Percentiles rank a stretch among this genome's conserved stretches.
These are phyloP conservation scores for Dorcus hopei DNA, from an alignment of 2,888 invertebrate species.

Conservation along the genomic window DNA sequence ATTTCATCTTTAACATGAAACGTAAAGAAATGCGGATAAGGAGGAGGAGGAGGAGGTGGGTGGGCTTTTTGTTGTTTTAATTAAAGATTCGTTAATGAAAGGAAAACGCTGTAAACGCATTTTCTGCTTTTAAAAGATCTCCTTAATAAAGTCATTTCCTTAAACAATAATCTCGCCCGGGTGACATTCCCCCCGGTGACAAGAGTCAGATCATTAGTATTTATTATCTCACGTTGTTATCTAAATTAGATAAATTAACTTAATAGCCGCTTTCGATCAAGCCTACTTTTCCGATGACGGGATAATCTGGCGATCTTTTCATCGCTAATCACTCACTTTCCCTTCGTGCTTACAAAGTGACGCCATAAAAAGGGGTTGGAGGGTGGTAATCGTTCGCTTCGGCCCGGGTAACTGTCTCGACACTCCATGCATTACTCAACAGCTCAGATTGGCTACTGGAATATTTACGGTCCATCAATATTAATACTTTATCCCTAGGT, in stretches of 20 bases:
- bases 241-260: constrained; percentile 20
- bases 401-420: constrained; percentile 22
- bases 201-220: not conserved
- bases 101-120: too few relatives aligned
- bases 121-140: too few relatives aligned
- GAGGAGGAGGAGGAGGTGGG: too few relatives aligned
- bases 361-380: constrained; percentile 22
- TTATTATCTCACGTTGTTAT: constrained; percentile 2
- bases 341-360: constrained; percentile 23
- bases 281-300: constrained; percentile 18
- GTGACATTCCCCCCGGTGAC: too few relatives aligned
- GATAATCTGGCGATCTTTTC: constrained; percentile 24
- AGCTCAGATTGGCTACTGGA: constrained; percentile 47
- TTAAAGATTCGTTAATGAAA: too few relatives aligned
- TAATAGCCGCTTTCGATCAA: constrained; percentile 25
- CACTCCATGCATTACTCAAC: constrained; percentile 43
- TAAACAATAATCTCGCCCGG: too few relatives aligned
- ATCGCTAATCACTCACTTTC: constrained; percentile 22
- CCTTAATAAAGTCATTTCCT: too few relatives aligned
- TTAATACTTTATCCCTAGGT: constrained; percentile 40
- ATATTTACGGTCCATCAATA: constrained; percentile 47
- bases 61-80: too few relatives aligned
- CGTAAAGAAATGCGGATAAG: too few relatives aligned
- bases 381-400: constrained; percentile 19
- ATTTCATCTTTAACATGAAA: too few relatives aligned